phyloP scores from a whole-genome alignment of 2,888 invertebrate species.

The Bursaphelenchus okinawaensis region DNA sequence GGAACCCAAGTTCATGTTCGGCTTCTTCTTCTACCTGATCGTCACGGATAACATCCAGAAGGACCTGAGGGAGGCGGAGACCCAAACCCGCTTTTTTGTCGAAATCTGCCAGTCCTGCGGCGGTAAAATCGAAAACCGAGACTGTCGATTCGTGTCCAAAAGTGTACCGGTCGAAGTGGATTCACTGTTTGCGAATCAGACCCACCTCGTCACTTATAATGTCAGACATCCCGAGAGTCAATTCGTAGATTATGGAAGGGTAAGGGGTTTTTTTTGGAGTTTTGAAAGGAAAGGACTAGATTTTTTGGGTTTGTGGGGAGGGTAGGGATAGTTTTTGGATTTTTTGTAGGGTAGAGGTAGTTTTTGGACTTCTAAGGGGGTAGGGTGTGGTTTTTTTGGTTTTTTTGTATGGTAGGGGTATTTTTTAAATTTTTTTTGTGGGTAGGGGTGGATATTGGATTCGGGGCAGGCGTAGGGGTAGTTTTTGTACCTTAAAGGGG shows the following conservation, averaged over 20 bases:
- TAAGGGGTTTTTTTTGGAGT: conserved; percentile 3
- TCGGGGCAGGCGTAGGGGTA: too few species aligned
- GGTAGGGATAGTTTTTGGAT: not conserved
- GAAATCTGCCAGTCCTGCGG: conserved; percentile 11
- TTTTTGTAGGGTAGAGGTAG: too few species aligned
- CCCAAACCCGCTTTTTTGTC: conserved; percentile 4
- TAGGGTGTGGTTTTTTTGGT: not conserved
- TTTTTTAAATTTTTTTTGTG: too few species aligned
- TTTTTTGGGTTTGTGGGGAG: not conserved
- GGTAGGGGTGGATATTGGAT: too few species aligned
- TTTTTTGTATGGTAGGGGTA: not conserved
- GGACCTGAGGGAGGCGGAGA: conserved; percentile 22
- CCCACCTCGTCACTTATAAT: conserved; percentile 13
- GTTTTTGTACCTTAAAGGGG: too few species aligned
- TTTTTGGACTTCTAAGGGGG: too few species aligned
- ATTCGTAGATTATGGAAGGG: conserved; percentile 29
- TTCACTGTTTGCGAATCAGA: conserved; percentile 9
- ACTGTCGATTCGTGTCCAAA: conserved; percentile 25
- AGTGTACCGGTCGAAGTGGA: conserved; percentile 19
- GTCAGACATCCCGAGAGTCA: conserved; percentile 21
- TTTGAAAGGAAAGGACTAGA: not conserved
- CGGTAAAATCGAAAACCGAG: conserved; percentile 7
- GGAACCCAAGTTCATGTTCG: conserved; percentile 62
- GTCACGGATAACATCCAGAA: conserved; percentile 57
- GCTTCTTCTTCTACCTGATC: conserved; percentile 86